These are phyloP conservation scores for Netelia virgata DNA, from an alignment of 2,888 invertebrate species.

Conservation along the genomic window DNA sequence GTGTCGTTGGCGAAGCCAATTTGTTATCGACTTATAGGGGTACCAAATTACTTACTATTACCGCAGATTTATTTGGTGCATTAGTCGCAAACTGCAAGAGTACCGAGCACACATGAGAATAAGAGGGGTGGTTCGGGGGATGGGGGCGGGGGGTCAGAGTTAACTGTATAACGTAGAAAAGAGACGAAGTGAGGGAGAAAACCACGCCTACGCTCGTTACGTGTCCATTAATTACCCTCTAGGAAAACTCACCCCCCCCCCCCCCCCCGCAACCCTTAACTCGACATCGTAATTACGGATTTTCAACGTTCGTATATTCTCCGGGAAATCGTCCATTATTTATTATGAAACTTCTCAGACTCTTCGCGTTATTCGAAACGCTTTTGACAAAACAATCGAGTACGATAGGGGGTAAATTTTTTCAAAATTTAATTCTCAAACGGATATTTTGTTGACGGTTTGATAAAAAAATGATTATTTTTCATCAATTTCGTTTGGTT, in stretches of 20 bases:
- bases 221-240: conserved; percentile 82
- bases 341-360: neutral
- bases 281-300: conserved; percentile 49
- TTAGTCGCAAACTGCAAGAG: conserved; percentile 76
- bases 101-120: conserved; percentile 35
- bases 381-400: neutral
- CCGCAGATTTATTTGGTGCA: conserved; percentile 84
- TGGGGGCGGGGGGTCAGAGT: neutral
- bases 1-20: conserved; percentile 84
- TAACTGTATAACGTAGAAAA: conserved; percentile 15
- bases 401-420: too few species aligned
- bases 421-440: too few species aligned
- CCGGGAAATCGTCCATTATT: neutral
- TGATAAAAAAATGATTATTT: too few species aligned
- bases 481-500: too few species aligned
- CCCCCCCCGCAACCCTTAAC: neutral
- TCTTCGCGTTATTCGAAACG: neutral
- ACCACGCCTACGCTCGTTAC: conserved; percentile 79
- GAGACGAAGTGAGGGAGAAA: conserved; percentile 57
- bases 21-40: conserved; percentile 85
- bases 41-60: conserved; percentile 84
- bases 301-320: neutral
- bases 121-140: conserved; percentile 3
- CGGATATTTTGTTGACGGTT: too few species aligned
- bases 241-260: conserved; percentile 31